Evolutionary conservation across 2,797 vertebrate genomes (phyloP).

Genomic region (Sebastes diploproa): DNA sequence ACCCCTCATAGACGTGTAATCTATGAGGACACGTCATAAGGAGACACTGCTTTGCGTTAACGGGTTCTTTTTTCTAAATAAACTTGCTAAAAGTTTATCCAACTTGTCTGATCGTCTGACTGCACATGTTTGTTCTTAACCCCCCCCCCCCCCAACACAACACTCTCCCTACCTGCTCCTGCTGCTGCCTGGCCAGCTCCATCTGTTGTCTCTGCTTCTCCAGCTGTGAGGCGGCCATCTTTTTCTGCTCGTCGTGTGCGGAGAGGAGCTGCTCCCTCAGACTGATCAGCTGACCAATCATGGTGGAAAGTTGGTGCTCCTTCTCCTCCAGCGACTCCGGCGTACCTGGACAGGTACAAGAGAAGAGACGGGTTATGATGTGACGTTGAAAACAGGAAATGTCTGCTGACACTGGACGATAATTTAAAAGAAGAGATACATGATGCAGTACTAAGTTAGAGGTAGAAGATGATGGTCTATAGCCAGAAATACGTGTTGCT

Average conservation of each 20-base stretch:
- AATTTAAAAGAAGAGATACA: too few species aligned
- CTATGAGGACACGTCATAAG: background rate
- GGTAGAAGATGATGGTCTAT: background rate
- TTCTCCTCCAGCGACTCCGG: conserved; percentile 94
- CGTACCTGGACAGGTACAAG: conserved; percentile 80
- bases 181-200: conserved; percentile 96
- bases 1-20: too few species aligned
- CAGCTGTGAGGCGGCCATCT: conserved; percentile 94
- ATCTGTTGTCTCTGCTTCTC: conserved; percentile 97
- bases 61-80: background rate
- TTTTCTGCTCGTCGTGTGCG: conserved; percentile 94
- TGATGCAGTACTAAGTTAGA: background rate
- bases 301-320: conserved; percentile 92
- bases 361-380: background rate
- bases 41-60: background rate
- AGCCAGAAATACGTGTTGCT: background rate
- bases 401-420: background rate
- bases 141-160: too few species aligned
- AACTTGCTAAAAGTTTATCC: background rate
- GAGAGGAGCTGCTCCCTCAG: conserved; percentile 95
- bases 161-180: conserved; percentile 89
- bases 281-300: conserved; percentile 95
- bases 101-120: background rate
- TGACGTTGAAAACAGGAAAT: background rate
- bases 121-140: background rate